Percentiles rank a stretch among this genome's conserved stretches.
These are phyloP conservation scores for Fistularia tabacaria DNA, from an alignment of 2,797 vertebrate species.

Conservation along the genomic window DNA sequence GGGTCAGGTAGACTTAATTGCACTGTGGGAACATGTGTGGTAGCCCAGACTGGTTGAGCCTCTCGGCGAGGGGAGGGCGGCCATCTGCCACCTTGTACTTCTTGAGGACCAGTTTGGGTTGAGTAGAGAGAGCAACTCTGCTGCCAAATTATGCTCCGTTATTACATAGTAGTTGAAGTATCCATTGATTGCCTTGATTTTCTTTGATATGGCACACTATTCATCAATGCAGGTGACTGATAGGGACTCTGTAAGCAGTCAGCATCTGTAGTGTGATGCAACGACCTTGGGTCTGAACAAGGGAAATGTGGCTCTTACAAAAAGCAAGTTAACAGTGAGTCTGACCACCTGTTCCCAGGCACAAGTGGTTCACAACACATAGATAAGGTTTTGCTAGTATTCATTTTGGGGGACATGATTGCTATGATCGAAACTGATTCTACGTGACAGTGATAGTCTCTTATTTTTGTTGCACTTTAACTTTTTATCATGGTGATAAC, in stretches of 20 bases:
- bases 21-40: slow-evolving; percentile 70
- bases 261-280: slow-evolving; percentile 58
- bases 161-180: no score
- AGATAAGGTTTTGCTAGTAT: slow-evolving; percentile 15
- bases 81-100: slow-evolving; percentile 66
- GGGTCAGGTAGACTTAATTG: slow-evolving; percentile 74
- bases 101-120: slow-evolving; percentile 48
- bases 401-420: no score
- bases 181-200: slow-evolving; percentile 41
- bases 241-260: slow-evolving; percentile 69
- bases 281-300: slow-evolving; percentile 67
- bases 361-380: slow-evolving; percentile 25
- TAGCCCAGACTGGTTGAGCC: slow-evolving; percentile 58
- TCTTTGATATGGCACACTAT: slow-evolving; percentile 66
- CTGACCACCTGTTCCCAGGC: slow-evolving; percentile 18
- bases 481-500: no score
- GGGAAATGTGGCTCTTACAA: slow-evolving; percentile 62
- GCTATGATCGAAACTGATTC: no score
- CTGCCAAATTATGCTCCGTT: no score
- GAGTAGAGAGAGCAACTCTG: no score
- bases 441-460: no score
- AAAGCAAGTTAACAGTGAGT: slow-evolving; percentile 46
- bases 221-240: slow-evolving; percentile 73
- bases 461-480: no score
- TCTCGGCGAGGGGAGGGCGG: slow-evolving; percentile 41